Base-by-base conservation (phyloP, 2,888 invertebrate genomes). In the Pegoplata infirma region DNA sequence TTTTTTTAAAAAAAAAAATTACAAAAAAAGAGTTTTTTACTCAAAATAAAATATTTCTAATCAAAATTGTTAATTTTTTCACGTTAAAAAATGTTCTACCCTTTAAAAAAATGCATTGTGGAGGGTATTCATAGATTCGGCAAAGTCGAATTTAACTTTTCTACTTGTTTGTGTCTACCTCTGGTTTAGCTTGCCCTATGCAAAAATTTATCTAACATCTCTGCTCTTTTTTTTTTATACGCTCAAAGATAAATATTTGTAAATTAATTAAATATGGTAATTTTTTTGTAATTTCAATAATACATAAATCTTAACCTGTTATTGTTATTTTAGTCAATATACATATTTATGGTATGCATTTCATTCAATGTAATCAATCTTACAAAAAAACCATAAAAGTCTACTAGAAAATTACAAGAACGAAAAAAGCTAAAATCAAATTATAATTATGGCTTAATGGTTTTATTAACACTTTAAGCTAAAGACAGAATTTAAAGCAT, bases 401-500 rank as follows among this genome's bases (percentile, higher is more conserved):
- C 36, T 5, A 25, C n/a, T 17, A 17, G 28, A 67, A 66, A 68
- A 56, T 72, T 63, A 53, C 4, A 49, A 72, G 55, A 72, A 77
- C 47, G 56, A 28, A 44, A 36, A 64, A 49, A 49, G n/a, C n/a
- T n/a, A 58, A 64, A 55, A 53, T 7, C n/a, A 25, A 44, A 46
- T 63, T 53, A 55, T 23, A 66, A 53, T 61, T 59, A 74, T 49
- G 49, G 46, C 25, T 53, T 85, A 86, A 86, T 85, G 85, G 81
- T 55, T 71, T 56, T 81, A 55, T 71, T 71, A 56, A 51, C 74
- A 80, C 77, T 63, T 71, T 17, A 16, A 63, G 44, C 10, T 16
- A 23, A 49, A 44, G 10, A 47, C 16, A 28, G 19, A 32, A 64
- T 44, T 16, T 36, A 25, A n/a, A 46, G 36, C 21, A 46, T 55